Conservation (phyloP, 2,797 vertebrate genomes). For the Aldrovandia affinis region DNA sequence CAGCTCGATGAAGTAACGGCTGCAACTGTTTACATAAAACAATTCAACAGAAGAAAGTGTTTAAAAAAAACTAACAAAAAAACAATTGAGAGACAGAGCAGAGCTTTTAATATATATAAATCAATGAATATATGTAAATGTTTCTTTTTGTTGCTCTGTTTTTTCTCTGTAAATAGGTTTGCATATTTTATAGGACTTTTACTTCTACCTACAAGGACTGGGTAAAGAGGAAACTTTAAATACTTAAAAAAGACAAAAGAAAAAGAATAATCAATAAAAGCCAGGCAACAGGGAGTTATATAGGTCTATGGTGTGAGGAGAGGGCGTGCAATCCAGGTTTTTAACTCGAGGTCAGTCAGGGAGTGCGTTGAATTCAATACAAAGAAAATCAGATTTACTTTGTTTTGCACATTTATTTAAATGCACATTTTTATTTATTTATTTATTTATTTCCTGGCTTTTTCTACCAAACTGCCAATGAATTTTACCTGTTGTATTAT, state of each 20-base stretch:
- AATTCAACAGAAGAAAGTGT: constrained; percentile 77
- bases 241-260: constrained; percentile 80
- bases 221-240: constrained; percentile 85
- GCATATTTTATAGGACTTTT: constrained; percentile 99
- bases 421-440: constrained; percentile 82
- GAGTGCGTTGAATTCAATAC: constrained; percentile 84
- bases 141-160: constrained; percentile 90
- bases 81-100: constrained; percentile 76
- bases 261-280: constrained; percentile 88
- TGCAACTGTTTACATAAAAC: constrained; percentile 96
- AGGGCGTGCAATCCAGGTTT: constrained; percentile 93
- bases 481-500: constrained; percentile 50
- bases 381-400: constrained; percentile 88
- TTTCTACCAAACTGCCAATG: constrained; percentile 26
- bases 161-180: constrained; percentile 99
- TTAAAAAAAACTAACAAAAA: constrained; percentile 72
- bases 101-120: constrained; percentile 89
- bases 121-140: constrained; percentile 84
- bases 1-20: constrained; percentile 83
- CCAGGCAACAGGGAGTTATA: constrained; percentile 38
- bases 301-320: constrained; percentile 36
- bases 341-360: constrained; percentile 95
- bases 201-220: constrained; percentile 95
- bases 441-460: constrained; percentile 67
- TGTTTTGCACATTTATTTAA: constrained; percentile 79